These are phyloP conservation scores for Eucidaris tribuloides DNA, from an alignment of 35 echinoderm and acorn worm species.

Conservation along the genomic window DNA sequence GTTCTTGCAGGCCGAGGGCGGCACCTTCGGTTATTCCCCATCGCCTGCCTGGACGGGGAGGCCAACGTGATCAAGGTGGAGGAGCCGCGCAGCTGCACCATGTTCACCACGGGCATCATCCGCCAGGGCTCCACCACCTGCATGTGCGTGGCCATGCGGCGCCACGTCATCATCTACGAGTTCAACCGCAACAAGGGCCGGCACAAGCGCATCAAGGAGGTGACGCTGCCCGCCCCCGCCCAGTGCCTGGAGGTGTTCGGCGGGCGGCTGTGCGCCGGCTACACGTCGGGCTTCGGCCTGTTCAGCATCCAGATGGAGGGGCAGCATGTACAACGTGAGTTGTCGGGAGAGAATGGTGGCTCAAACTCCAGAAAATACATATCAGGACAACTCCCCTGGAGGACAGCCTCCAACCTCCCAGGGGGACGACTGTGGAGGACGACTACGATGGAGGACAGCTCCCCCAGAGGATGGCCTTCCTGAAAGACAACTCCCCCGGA, in stretches of 20 bases:
- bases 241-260: conserved; percentile 83
- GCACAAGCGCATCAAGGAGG: conserved; percentile 84
- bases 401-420: no score
- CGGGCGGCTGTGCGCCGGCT: conserved; percentile 76
- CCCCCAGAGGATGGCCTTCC: no score
- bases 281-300: conserved; percentile 64
- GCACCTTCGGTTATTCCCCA: conserved; percentile 81
- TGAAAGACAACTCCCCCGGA: no score
- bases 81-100: conserved; percentile 69
- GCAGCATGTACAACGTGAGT: conserved; percentile 81
- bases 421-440: no score
- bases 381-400: no score
- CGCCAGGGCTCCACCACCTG: conserved; percentile 94
- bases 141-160: conserved; percentile 85
- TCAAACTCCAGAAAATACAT: no score
- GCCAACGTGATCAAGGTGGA: conserved; percentile 76
- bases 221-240: conserved; percentile 48
- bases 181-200: conserved; percentile 85
- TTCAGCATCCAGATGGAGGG: conserved; percentile 85
- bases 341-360: no score
- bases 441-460: no score
- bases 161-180: conserved; percentile 82
- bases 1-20: conserved; percentile 73
- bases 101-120: conserved; percentile 85
- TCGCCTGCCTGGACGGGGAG: conserved; percentile 75